Conservation (phyloP, 2,888 invertebrate species). For the Callimorpha dominula region DNA sequence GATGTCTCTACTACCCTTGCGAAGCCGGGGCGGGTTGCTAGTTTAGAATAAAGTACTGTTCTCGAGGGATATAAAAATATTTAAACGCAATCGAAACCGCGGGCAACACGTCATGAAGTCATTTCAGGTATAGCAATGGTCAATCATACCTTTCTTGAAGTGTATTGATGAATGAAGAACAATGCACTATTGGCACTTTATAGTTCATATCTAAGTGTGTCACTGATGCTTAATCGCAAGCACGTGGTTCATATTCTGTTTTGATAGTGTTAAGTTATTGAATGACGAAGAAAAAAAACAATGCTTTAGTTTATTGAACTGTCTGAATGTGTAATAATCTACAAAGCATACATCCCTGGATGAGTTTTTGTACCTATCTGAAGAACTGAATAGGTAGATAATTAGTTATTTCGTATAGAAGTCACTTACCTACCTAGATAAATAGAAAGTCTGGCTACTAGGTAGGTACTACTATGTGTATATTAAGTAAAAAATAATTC, state of each 20-base stretch:
- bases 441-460: too few species aligned
- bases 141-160: slow-evolving; percentile 1
- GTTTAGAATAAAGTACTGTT: too few species aligned
- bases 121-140: not conserved
- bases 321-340: not conserved
- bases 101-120: not conserved
- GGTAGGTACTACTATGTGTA: too few species aligned
- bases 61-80: too few species aligned
- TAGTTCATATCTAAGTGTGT: not conserved
- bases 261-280: not conserved
- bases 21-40: too few species aligned
- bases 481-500: too few species aligned
- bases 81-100: too few species aligned
- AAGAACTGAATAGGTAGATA: not conserved
- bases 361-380: not conserved
- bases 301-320: not conserved
- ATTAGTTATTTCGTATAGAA: not conserved
- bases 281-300: not conserved
- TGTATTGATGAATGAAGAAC: slow-evolving; percentile 4
- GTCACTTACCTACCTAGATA: not conserved
- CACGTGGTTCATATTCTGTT: not conserved
- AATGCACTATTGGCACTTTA: not conserved
- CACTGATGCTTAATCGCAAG: not conserved
- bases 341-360: not conserved
- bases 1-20: too few species aligned